Evolutionary conservation across 2,797 vertebrate species (phyloP), one percentile per base, ranked within the genome.

Genomic region (Psittacula echo): DNA sequence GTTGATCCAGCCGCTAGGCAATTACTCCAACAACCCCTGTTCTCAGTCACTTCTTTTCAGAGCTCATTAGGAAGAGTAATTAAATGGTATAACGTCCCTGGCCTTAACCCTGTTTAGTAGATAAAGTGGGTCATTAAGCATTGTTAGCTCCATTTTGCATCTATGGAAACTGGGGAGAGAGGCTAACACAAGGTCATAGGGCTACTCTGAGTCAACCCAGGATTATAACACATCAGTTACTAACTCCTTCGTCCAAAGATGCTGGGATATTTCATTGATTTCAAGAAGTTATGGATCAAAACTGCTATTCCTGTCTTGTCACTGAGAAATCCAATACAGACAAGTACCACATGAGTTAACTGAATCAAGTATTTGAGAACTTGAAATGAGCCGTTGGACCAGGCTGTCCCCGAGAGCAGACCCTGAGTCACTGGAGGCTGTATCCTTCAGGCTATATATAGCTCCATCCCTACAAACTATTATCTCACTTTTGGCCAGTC

Each of bases 31-130:
- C 66, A 39, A 7, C 62, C 13, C 37, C 3, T 0, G 21, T 50
- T 74, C 71, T 30, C 11, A 61, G 77, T 41, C 80, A 39, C 48
- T 80, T 82, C 41, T 87, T 90, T 95, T 85, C 91, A 94, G 88
- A 94, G 90, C 94, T 89, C 58, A 72, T 95, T 90, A 95, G 58
- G 58, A 96, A 93, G 81, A 87, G 90, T 92, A 92, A 95, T 94
- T 89, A 96, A 90, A 68, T 85, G 81, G 88, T 72, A 27, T 8
- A 93, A 75, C 4, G 2, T 83, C 72, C 84, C 72, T 26, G 67
- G 90, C 39, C 56, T 77, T 95, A 95, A 83, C 95, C 86, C 93
- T 85, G 2, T 89, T 95, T 92, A 85, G 86, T 72, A 90, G 94
- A 82, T 94, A 75, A 94, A 89, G 84, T 89, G 87, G 90, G 65